A percentile compares a stretch with the other conserved stretches of the same genome.
Evolutionary conservation across 2,888 invertebrate species (phyloP).

Genomic region (Lasioglossum lativentre): DNA sequence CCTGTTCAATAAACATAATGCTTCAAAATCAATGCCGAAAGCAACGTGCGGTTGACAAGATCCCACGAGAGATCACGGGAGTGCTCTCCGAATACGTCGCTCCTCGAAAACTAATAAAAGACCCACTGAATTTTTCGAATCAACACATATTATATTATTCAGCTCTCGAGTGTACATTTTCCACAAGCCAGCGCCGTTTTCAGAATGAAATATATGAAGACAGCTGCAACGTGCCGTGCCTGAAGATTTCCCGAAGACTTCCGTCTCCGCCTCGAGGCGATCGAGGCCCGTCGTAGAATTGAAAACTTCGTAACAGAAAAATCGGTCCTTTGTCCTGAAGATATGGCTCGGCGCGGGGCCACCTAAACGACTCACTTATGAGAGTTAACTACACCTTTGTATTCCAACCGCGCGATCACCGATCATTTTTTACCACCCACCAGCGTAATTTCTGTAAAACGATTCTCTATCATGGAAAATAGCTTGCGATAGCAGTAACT

Average conservation of each 20-base stretch:
- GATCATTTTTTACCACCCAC: constrained; percentile 33
- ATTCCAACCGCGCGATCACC: constrained; percentile 47
- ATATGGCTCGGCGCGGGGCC: constrained; percentile 36
- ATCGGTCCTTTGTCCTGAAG: constrained; percentile 62
- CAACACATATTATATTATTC: constrained; percentile 39
- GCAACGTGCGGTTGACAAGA: not conserved
- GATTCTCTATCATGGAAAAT: not conserved
- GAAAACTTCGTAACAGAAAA: constrained; percentile 56
- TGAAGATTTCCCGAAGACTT: constrained; percentile 52
- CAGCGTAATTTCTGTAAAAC: not conserved
- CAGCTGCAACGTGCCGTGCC: constrained; percentile 64
- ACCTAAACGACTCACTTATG: constrained; percentile 55
- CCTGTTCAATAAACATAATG: not conserved
- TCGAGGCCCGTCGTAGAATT: constrained; percentile 47
- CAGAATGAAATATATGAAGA: constrained; percentile 60
- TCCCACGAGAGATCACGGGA: not conserved
- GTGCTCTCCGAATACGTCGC: not conserved
- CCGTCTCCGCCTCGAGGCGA: not conserved
- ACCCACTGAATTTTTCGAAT: not conserved
- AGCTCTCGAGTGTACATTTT: constrained; percentile 37
- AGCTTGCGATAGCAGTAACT: not conserved
- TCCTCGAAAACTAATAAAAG: not conserved
- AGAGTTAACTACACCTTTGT: constrained; percentile 58
- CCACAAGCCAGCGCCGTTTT: constrained; percentile 27
- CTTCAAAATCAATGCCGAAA: not conserved